Percentiles rank a stretch among this genome's conserved stretches.
phyloP scores from a whole-genome alignment of 1,140 invertebrate genomes.

The Ylistrum balloti region DNA sequence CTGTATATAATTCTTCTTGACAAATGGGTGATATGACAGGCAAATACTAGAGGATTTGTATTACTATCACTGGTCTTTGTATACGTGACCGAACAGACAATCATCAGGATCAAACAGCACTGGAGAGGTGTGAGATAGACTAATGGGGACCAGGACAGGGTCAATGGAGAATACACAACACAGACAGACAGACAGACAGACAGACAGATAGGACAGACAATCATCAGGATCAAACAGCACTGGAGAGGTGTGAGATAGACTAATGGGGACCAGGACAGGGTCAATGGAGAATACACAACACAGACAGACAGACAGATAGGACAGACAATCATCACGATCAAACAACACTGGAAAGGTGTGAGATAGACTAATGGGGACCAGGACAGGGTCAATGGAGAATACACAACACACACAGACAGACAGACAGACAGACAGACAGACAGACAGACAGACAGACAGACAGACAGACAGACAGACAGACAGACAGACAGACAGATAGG shows the following conservation, averaged over 20 bases:
- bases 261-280: neutral
- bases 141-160: neutral
- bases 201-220: neutral
- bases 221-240: too few relatives aligned
- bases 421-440: neutral
- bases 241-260: too few relatives aligned
- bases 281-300: neutral
- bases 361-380: neutral
- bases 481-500: neutral
- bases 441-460: neutral
- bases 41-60: neutral
- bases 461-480: neutral
- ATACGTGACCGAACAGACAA: neutral
- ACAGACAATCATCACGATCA: neutral
- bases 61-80: neutral
- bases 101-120: neutral
- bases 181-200: neutral
- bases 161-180: neutral
- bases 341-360: too few relatives aligned
- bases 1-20: neutral
- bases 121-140: neutral
- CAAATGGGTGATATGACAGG: conserved; percentile 32
- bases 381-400: neutral
- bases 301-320: neutral
- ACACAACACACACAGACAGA: neutral